A percentile compares a stretch with the other conserved stretches of the same genome.
phyloP scores from a whole-genome alignment of 2,888 invertebrate species.

The Drosophila birchii region DNA sequence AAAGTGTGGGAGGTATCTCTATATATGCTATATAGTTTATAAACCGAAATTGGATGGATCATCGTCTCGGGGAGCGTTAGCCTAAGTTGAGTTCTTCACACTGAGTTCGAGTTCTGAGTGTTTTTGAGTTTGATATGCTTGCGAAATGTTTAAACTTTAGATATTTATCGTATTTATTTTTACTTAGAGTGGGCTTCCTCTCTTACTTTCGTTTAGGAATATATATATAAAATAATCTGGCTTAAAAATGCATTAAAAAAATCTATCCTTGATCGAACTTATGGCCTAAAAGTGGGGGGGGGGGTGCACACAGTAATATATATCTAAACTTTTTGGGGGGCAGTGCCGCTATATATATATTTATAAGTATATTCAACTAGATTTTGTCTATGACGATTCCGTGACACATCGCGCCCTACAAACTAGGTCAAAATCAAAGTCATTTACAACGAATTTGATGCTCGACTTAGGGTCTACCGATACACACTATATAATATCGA shows the following conservation, averaged over 20 bases:
- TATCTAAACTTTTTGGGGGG: slow-evolving; percentile 46
- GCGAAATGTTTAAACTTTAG: slow-evolving; percentile 51
- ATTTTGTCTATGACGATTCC: slow-evolving; percentile 64
- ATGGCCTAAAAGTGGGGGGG: slow-evolving; percentile 13
- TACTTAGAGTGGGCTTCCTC: slow-evolving; percentile 32
- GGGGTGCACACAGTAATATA: slow-evolving; percentile 31
- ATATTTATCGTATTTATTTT: slow-evolving; percentile 46
- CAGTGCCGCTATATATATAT: slow-evolving; percentile 60
- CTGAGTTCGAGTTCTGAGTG: slow-evolving; percentile 58
- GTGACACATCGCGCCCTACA: slow-evolving; percentile 43
- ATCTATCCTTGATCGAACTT: slow-evolving; percentile 16
- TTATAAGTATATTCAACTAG: slow-evolving; percentile 59
- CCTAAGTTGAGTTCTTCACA: slow-evolving; percentile 72
- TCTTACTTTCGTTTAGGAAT: slow-evolving; percentile 37
- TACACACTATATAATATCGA: slow-evolving; percentile 34
- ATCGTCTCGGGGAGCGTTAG: slow-evolving; percentile 32
- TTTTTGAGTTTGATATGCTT: slow-evolving; percentile 69
- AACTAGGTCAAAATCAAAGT: slow-evolving; percentile 48
- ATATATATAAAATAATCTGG: slow-evolving; percentile 61
- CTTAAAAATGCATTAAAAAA: slow-evolving; percentile 60
- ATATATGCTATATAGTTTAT: not conserved
- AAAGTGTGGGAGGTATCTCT: slow-evolving; percentile 27
- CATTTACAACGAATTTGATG: slow-evolving; percentile 47
- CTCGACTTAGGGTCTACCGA: slow-evolving; percentile 39
- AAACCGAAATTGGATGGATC: slow-evolving; percentile 45